Evolutionary conservation across 1,140 invertebrate genomes (phyloP).

Genomic region (Panagrolaimus sp.): DNA sequence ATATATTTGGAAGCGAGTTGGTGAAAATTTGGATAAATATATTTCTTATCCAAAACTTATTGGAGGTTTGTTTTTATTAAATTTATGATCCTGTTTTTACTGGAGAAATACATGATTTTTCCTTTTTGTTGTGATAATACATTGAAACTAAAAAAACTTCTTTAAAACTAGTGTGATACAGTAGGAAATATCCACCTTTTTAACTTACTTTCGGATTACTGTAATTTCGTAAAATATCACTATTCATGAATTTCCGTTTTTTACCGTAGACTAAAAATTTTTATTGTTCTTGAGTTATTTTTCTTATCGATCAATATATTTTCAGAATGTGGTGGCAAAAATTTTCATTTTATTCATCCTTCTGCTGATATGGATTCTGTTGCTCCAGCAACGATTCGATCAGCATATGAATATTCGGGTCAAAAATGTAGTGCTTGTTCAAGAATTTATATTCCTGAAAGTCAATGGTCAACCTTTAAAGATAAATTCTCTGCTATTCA

Average conservation of each 20-base stretch:
- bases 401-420: slow-evolving; percentile 87
- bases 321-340: slow-evolving; percentile 92
- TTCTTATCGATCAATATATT: neutral
- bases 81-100: no score
- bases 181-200: no score
- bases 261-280: no score
- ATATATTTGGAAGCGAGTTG: slow-evolving; percentile 84
- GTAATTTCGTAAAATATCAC: no score
- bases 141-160: no score
- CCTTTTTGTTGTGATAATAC: no score
- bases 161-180: no score
- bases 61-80: slow-evolving; percentile 65
- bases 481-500: slow-evolving; percentile 58
- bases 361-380: slow-evolving; percentile 79
- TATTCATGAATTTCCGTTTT: no score
- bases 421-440: slow-evolving; percentile 99
- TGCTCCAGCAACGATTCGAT: slow-evolving; percentile 75
- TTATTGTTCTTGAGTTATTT: no score
- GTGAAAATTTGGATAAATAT: slow-evolving; percentile 78
- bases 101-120: no score
- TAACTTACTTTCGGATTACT: no score
- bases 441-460: slow-evolving; percentile 85
- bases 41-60: slow-evolving; percentile 85
- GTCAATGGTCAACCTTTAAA: slow-evolving; percentile 74
- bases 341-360: slow-evolving; percentile 92